Base-by-base conservation (phyloP, 2,113 vertebrate genomes). In the Nothoprocta perdicaria region DNA sequence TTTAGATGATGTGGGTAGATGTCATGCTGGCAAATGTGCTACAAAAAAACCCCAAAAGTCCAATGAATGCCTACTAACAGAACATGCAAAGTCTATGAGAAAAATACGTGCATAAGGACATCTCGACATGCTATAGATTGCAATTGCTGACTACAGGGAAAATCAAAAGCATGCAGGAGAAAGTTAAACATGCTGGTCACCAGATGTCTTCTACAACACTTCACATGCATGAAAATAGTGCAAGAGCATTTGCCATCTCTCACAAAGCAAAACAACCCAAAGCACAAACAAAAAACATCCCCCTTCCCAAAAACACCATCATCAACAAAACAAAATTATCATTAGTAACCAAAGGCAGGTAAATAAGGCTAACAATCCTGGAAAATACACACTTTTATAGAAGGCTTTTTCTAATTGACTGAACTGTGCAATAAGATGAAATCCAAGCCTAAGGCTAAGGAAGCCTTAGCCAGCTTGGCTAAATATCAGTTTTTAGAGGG, bases 1-100 rank as follows among this genome's bases (percentile, higher is more conserved):
- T 55, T 82, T 74, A n/a, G 31, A 22, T 21, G 17, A 12, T 15
- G 38, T 0, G 0, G 24, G 8, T 48, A 29, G 46, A 10, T 82
- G 10, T 24, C 45, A 55, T 21, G 9, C 4, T n/a, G 29, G 18
- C 7, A 90, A 83, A 72, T 9, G 16, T 27, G n/a, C 63, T 63
- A 60, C 38, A 80, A 80, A 46, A 53, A 17, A 48, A 10, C 9
- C 22, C 46, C 21, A 48, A 12, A 48, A 10, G 21, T 48, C 46
- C 21, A 48, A 12, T 5, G 21, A 48, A 11, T 48, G 48, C 53
- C n/a, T 60, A 6, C 24, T 72, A 35, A 77, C 0, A 80, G 11
- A 53, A 78, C 5, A 4, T 10, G 17, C 5, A 19, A 77, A 68
- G 29, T 63, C 45, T 41, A 0, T 33, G 41, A 76, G 15, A 33